Evolutionary conservation across 64 coral and sea anemone species (phyloP).

Genomic region (Acropora yongei): DNA sequence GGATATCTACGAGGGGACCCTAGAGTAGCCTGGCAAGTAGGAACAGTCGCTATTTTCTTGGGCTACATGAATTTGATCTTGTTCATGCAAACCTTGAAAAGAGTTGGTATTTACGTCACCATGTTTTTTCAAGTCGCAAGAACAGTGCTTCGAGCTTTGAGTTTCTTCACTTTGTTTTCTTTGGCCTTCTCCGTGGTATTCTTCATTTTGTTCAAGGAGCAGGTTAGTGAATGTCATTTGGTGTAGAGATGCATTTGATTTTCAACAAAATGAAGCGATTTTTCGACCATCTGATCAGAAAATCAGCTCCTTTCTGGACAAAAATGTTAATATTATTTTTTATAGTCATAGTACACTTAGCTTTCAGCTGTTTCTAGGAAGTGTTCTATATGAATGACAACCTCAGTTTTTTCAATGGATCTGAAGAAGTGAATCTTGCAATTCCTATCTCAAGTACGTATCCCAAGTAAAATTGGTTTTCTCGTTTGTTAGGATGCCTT

Average conservation of each 20-base stretch:
- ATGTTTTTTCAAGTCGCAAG: conserved; percentile 72
- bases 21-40: conserved; percentile 47
- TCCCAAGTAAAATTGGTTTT: not conserved
- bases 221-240: not conserved
- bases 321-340: too few relatives aligned
- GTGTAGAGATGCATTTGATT: too few relatives aligned
- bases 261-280: too few relatives aligned
- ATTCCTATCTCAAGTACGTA: too few relatives aligned
- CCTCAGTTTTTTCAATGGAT: too few relatives aligned
- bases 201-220: conserved; percentile 68
- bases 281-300: too few relatives aligned
- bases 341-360: too few relatives aligned
- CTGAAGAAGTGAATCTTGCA: too few relatives aligned
- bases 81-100: conserved; percentile 39
- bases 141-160: conserved; percentile 53
- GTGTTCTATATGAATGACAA: too few relatives aligned
- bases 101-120: conserved; percentile 68
- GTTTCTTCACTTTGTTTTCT: conserved; percentile 50
- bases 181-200: conserved; percentile 54
- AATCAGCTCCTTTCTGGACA: too few relatives aligned
- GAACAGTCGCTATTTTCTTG: conserved; percentile 49
- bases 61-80: conserved; percentile 59
- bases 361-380: too few relatives aligned
- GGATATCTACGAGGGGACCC: conserved; percentile 2
- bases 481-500: conserved; percentile 59